phyloP scores from a whole-genome alignment of 2,113 vertebrate genomes.

The Eulacestoma nigropectus region DNA sequence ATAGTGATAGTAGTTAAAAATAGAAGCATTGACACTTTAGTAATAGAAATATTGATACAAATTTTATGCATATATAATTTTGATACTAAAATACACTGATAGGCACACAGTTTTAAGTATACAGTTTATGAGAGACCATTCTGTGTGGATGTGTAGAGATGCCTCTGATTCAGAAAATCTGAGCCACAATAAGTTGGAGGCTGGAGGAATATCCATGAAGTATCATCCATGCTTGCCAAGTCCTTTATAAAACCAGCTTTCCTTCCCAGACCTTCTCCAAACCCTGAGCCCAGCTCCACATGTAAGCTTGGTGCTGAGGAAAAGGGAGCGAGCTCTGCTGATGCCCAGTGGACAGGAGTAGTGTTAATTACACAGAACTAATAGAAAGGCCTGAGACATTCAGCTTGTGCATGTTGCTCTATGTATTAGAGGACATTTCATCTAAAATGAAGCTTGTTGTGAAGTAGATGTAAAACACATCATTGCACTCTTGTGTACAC shows the following conservation, averaged over 20 bases:
- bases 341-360: neutral
- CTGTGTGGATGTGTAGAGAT: neutral
- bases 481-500: neutral
- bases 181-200: neutral
- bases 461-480: neutral
- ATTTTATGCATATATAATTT: neutral
- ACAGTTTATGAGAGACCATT: neutral
- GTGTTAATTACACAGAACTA: neutral
- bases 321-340: neutral
- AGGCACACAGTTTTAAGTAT: neutral
- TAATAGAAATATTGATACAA: neutral
- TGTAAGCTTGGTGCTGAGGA: neutral
- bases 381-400: neutral
- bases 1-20: neutral
- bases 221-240: neutral
- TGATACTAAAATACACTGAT: neutral
- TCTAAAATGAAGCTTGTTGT: neutral
- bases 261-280: neutral
- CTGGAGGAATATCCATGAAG: neutral
- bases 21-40: neutral
- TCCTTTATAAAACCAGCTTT: neutral
- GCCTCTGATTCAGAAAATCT: neutral
- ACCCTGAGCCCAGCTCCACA: neutral
- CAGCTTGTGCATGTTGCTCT: neutral
- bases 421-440: neutral